phyloP scores from a whole-genome alignment of 1,140 invertebrate genomes.

The Eupristina koningsbergeri region DNA sequence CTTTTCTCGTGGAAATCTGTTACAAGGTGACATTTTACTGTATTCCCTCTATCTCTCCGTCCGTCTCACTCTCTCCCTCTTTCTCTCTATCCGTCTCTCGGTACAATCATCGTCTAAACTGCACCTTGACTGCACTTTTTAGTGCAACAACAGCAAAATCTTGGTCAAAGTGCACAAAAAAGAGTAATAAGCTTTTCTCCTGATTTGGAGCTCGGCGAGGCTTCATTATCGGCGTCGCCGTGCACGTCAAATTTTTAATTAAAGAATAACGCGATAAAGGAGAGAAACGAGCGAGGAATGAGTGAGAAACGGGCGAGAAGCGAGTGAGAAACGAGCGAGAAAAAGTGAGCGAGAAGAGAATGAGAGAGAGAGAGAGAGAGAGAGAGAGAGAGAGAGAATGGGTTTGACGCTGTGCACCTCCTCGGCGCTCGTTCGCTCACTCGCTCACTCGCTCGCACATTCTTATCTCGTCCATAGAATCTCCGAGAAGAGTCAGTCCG shows the following conservation, averaged over 20 bases:
- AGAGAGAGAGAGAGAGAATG: too few relatives aligned
- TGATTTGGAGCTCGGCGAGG: neutral
- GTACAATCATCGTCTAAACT: constrained; percentile 37
- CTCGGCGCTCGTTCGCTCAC: too few relatives aligned
- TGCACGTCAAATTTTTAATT: neutral
- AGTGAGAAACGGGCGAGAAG: too few relatives aligned
- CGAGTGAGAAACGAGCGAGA: too few relatives aligned
- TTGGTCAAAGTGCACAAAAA: neutral
- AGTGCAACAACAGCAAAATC: constrained; percentile 8
- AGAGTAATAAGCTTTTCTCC: neutral
- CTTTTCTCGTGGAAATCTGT: constrained; percentile 50
- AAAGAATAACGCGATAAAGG: neutral
- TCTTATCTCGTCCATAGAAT: constrained; percentile 23
- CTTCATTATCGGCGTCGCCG: neutral
- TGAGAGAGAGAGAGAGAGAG: too few relatives aligned
- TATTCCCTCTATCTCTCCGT: constrained; percentile 36
- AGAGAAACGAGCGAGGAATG: neutral
- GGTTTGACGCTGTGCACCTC: neutral
- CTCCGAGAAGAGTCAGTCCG: constrained; percentile 33
- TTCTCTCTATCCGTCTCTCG: neutral
- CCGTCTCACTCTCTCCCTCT: constrained; percentile 18
- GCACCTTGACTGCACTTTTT: constrained; percentile 41
- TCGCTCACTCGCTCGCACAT: neutral
- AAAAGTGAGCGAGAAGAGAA: too few relatives aligned
- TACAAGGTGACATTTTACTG: constrained; percentile 52